Base-by-base conservation (phyloP, 2,888 invertebrate species). In the Ametastegia equiseti region DNA sequence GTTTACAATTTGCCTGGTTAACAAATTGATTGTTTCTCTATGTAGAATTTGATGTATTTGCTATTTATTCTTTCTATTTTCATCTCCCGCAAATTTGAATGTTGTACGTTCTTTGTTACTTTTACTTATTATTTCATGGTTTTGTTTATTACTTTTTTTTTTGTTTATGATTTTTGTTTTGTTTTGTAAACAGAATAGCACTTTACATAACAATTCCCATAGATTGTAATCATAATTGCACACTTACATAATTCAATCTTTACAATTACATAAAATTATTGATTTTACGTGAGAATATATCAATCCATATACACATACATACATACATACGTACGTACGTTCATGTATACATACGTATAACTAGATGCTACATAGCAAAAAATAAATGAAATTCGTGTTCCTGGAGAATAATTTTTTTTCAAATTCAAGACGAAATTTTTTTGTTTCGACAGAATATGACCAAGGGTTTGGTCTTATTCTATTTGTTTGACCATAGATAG, bases 41-140 rank as follows among this genome's bases (percentile, higher is more conserved):
- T 36, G 54, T 75, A 75, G 54, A 23, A 50, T 75, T 75, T 75
- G 75, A 75, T 75, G 42, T 73, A 69, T 50, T 30, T 73, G 73
- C 73, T 73, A 73, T 33, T 11, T 33, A 30, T 63, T 33, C 33
- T 63, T 33, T 11, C 30, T 47, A 4, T 47, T 15, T n/a, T 73
- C 15, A 11, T 42, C 50, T 19, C 27, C 19, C n/a, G n/a, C n/a
- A n/a, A n/a, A n/a, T n/a, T 30, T 4, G 15, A n/a, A 30, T 27
- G 30, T 73, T 73, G 73, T 73, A 73, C 73, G 50, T 50, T 50
- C 15, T 45, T 30, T 33, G 6, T 42, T 42, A 19, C n/a, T 54
- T 54, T 60, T 27, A 23, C 15, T 30, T 60, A 13, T 42, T 42
- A 54, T 13, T 13, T 54, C 15, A 54, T 54, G 19, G 54, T n/a